A percentile compares a stretch with the other conserved stretches of the same genome.
Evolutionary conservation across 2,888 invertebrate species (phyloP).

Genomic region (Epinotia nisella): DNA sequence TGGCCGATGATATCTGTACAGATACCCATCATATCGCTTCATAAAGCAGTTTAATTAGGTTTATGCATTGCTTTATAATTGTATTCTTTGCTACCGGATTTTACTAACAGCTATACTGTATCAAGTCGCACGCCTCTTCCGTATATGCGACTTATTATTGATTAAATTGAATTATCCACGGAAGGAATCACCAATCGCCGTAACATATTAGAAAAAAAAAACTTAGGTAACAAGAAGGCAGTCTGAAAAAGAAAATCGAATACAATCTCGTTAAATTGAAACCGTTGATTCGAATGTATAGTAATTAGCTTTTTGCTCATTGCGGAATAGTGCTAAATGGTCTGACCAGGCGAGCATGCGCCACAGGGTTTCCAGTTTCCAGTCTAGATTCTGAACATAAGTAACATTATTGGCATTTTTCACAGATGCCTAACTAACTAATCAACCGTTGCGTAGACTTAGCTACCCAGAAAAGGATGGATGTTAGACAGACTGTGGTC

Average conservation of each 20-base stretch:
- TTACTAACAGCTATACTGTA: neutral
- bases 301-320: constrained; percentile 24
- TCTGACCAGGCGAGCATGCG: neutral
- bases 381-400: constrained; percentile 20
- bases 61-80: neutral
- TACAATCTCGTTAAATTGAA: constrained; percentile 7
- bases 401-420: constrained; percentile 18
- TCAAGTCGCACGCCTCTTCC: neutral
- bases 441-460: neutral
- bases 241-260: constrained; percentile 11
- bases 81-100: constrained; percentile 6
- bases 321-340: constrained; percentile 32
- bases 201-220: neutral
- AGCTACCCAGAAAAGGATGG: neutral
- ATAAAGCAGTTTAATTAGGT: constrained; percentile 19
- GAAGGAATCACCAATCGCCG: neutral
- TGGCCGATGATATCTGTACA: constrained; percentile 1
- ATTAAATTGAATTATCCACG: neutral
- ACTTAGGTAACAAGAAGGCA: neutral
- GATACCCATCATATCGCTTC: constrained; percentile 6
- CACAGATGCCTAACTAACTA: constrained; percentile 13
- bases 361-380: neutral
- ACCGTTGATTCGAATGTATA: constrained; percentile 18
- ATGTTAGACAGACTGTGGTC: neutral
- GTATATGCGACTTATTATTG: neutral